These are phyloP conservation scores for Blastobasis adustella DNA, from an alignment of 2,888 invertebrate species.

Conservation along the genomic window DNA sequence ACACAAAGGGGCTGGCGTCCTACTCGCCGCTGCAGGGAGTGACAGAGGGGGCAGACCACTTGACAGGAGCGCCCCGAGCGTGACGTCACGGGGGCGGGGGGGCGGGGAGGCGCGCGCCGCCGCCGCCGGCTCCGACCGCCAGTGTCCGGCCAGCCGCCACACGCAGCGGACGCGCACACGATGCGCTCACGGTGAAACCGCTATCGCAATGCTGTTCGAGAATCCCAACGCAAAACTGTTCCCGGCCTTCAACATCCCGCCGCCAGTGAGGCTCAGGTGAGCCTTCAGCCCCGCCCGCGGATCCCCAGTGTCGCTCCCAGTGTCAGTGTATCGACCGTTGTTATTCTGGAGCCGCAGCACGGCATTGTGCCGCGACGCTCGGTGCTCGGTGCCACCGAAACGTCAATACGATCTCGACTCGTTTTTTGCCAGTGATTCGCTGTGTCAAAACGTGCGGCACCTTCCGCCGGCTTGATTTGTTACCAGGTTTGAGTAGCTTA, in stretches of 20 bases:
- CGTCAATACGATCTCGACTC: slow-evolving; percentile 46
- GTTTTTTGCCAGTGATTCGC: slow-evolving; percentile 25
- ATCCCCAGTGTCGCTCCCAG: slow-evolving; percentile 10
- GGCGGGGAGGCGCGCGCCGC: slow-evolving; percentile 22
- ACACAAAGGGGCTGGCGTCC: slow-evolving; percentile 7
- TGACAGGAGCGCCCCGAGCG: slow-evolving; percentile 40
- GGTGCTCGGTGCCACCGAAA: slow-evolving; percentile 25
- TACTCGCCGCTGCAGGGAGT: slow-evolving; percentile 12
- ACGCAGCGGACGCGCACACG: slow-evolving; percentile 43
- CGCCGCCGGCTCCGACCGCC: slow-evolving; percentile 27
- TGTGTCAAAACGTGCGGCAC: slow-evolving; percentile 10
- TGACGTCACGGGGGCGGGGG: slow-evolving; percentile 56
- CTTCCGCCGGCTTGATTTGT: no score
- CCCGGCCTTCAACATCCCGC: slow-evolving; percentile 81
- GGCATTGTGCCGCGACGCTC: slow-evolving; percentile 29
- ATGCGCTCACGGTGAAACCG: slow-evolving; percentile 62
- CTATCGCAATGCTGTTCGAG: slow-evolving; percentile 80
- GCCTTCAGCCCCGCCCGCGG: slow-evolving; percentile 22
- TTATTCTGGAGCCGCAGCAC: slow-evolving; percentile 41
- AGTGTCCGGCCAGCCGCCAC: slow-evolving; percentile 60
- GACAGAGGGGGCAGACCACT: slow-evolving; percentile 20
- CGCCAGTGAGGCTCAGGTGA: slow-evolving; percentile 77
- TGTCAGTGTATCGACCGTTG: slow-evolving; percentile 37
- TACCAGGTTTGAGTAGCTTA: no score
- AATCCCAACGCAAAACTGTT: slow-evolving; percentile 82